These are phyloP conservation scores for Melinaea menophilus DNA, from an alignment of 2,888 invertebrate species.

Conservation along the genomic window DNA sequence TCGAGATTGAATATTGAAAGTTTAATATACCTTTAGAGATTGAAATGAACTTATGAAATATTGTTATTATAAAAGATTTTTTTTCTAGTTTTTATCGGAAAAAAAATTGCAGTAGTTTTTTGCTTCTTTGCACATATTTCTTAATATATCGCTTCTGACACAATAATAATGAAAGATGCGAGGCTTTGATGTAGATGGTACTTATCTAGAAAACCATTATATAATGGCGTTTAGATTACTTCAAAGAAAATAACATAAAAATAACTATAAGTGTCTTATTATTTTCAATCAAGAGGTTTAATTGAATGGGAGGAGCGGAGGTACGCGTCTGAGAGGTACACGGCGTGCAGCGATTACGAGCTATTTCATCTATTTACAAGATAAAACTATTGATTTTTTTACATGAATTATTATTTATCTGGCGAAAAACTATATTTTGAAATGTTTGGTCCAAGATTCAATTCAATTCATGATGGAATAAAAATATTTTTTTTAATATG, in stretches of 20 bases:
- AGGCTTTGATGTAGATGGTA: not conserved
- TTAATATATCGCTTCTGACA: not conserved
- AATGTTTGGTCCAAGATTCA: too few relatives aligned
- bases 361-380: not conserved
- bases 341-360: not conserved
- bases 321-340: not conserved
- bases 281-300: not conserved
- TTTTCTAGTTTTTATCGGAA: too few relatives aligned
- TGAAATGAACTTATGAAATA: too few relatives aligned
- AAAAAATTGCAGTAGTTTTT: too few relatives aligned
- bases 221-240: conserved; percentile 2
- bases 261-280: not conserved
- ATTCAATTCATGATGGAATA: too few relatives aligned
- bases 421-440: too few relatives aligned
- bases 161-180: not conserved
- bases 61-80: too few relatives aligned
- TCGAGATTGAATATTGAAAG: too few relatives aligned
- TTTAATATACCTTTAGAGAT: too few relatives aligned
- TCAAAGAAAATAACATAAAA: conserved; percentile 3
- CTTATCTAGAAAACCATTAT: not conserved
- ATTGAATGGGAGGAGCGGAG: not conserved
- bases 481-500: too few relatives aligned
- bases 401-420: not conserved
- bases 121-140: too few relatives aligned
- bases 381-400: not conserved